A percentile compares a stretch with the other conserved stretches of the same genome.
phyloP scores from a whole-genome alignment of 2,797 vertebrate genomes.

The Dicrostonyx torquatus region DNA sequence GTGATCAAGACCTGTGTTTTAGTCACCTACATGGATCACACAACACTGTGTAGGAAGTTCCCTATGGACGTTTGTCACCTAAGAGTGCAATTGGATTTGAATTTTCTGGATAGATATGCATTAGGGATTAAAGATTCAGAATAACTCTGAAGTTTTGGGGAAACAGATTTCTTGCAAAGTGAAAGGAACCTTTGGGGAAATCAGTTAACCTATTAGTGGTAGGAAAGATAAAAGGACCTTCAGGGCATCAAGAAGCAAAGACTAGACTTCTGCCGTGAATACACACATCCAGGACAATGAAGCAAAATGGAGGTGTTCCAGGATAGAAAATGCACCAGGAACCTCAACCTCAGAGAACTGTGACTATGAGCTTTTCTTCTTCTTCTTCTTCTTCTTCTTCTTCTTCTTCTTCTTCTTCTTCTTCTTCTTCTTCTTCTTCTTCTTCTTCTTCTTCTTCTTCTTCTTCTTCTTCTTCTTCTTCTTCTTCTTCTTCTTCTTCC shows the following conservation, averaged over 20 bases:
- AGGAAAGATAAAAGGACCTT: neutral
- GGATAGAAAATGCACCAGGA: neutral
- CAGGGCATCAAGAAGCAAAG: neutral
- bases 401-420: too few species aligned
- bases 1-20: neutral
- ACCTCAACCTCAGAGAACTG: neutral
- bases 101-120: neutral
- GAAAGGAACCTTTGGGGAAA: neutral
- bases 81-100: neutral
- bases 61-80: neutral
- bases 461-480: too few species aligned
- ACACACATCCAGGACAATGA: fast-evolving
- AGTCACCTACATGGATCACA: neutral
- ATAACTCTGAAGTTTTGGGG: neutral
- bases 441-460: too few species aligned
- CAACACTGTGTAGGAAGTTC: too few species aligned
- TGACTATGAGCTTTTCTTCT: too few species aligned
- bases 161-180: neutral
- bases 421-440: too few species aligned
- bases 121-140: neutral
- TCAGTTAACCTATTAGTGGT: neutral
- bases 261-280: neutral
- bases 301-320: neutral
- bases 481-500: too few species aligned
- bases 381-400: too few species aligned